Percentiles rank a stretch among this genome's conserved stretches.
Conservation (phyloP, 2,888 invertebrate species). For the Drosophila mimetica region DNA sequence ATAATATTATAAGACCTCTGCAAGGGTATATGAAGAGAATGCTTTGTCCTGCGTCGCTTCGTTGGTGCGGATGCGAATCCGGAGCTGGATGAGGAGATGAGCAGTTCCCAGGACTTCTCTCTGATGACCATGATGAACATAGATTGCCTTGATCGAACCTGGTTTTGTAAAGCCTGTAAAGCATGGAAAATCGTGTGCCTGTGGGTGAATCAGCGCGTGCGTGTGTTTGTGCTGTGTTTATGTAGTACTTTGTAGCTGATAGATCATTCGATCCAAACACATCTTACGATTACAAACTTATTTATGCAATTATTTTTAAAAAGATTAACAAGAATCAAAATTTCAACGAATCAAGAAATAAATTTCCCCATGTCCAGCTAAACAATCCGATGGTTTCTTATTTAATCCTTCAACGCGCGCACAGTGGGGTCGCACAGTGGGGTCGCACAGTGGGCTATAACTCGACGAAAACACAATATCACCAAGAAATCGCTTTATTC, state of each 20-base stretch:
- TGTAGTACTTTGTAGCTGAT: constrained; percentile 42
- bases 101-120: constrained; percentile 6
- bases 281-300: constrained; percentile 52
- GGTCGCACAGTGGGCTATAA: neutral
- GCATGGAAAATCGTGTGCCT: constrained; percentile 14
- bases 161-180: constrained; percentile 12
- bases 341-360: constrained; percentile 40
- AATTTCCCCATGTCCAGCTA: constrained; percentile 40
- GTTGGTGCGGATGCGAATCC: neutral
- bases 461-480: constrained; percentile 61
- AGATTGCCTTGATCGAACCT: constrained; percentile 39
- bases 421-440: too few relatives aligned
- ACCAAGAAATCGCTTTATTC: constrained; percentile 71
- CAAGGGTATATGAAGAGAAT: neutral
- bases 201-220: constrained; percentile 8
- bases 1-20: neutral
- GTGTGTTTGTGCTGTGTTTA: constrained; percentile 13
- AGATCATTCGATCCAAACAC: constrained; percentile 45
- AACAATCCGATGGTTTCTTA: constrained; percentile 15
- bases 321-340: constrained; percentile 32
- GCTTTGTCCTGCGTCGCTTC: neutral
- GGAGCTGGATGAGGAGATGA: constrained; percentile 3
- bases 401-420: constrained; percentile 2
- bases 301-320: constrained; percentile 52
- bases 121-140: constrained; percentile 17